phyloP scores from a whole-genome alignment of 2,797 vertebrate genomes.

The Malacoraja senta region DNA sequence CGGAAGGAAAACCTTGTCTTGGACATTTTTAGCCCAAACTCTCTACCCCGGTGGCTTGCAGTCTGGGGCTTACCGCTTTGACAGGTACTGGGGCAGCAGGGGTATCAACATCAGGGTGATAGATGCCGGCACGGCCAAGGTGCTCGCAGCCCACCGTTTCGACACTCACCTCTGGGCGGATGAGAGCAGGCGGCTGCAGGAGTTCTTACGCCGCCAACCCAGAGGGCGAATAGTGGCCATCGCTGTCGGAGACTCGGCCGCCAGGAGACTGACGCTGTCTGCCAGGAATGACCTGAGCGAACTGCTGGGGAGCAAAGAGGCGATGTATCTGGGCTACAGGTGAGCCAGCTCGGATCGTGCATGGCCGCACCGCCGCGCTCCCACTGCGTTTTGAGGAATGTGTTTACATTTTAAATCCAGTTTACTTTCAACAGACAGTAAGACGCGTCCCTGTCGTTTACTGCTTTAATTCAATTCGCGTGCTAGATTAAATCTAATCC shows the following conservation, averaged over 20 bases:
- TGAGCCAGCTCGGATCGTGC: slow-evolving; percentile 44
- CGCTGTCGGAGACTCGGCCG: slow-evolving; percentile 47
- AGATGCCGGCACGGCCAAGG: slow-evolving; percentile 45
- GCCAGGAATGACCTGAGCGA: slow-evolving; percentile 44
- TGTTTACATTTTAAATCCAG: neutral
- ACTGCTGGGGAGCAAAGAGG: slow-evolving; percentile 40
- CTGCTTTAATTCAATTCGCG: neutral
- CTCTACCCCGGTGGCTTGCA: slow-evolving; percentile 45
- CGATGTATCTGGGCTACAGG: slow-evolving; percentile 52
- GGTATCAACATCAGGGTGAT: slow-evolving; percentile 48
- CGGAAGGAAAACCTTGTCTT: slow-evolving; percentile 44
- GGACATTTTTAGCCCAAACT: slow-evolving; percentile 45
- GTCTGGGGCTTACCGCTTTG: slow-evolving; percentile 43
- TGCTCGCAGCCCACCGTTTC: slow-evolving; percentile 45
- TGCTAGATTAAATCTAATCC: too few species aligned
- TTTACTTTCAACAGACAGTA: neutral
- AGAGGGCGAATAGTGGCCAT: slow-evolving; percentile 43
- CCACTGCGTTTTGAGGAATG: neutral
- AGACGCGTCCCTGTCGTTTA: neutral
- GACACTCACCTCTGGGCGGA: slow-evolving; percentile 46
- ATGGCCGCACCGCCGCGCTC: neutral
- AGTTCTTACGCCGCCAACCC: slow-evolving; percentile 41
- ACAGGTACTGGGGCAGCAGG: slow-evolving; percentile 48
- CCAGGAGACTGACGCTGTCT: slow-evolving; percentile 45
- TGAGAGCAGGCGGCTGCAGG: slow-evolving; percentile 43